Evolutionary conservation across 1,140 invertebrate species (phyloP).

Genomic region (Drosophila azteca): DNA sequence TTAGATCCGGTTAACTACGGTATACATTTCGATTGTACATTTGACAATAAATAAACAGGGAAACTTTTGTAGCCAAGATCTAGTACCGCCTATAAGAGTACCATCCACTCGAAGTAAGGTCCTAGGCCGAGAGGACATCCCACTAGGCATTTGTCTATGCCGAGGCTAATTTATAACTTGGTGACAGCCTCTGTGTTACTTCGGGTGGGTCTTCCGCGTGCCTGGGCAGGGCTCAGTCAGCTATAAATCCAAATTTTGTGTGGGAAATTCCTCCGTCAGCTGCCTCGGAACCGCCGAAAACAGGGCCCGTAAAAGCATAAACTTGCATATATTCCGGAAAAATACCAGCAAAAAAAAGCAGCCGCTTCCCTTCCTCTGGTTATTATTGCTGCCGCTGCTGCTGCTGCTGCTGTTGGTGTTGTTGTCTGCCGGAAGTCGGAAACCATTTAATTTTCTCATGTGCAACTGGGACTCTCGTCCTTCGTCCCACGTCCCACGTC

Average conservation of each 20-base stretch:
- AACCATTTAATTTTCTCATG: constrained; percentile 82
- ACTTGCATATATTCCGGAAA: constrained; percentile 65
- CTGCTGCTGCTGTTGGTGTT: constrained; percentile 29
- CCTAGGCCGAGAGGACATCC: constrained; percentile 16
- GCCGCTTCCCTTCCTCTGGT: constrained; percentile 46
- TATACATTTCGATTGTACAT: too few species aligned
- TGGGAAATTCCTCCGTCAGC: constrained; percentile 38
- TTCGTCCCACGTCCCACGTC: constrained; percentile 31
- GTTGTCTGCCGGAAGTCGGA: constrained; percentile 79
- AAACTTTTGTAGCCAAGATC: too few species aligned
- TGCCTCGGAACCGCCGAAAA: constrained; percentile 33
- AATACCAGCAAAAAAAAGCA: constrained; percentile 37
- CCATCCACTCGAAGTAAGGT: constrained; percentile 19
- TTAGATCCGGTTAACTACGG: too few species aligned
- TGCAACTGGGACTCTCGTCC: constrained; percentile 59
- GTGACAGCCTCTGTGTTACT: constrained; percentile 60
- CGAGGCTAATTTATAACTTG: constrained; percentile 59
- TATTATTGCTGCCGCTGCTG: constrained; percentile 53
- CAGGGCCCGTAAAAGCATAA: constrained; percentile 57
- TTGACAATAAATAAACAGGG: too few species aligned
- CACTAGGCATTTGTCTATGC: constrained; percentile 47
- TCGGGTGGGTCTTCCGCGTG: constrained; percentile 28
- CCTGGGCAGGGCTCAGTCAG: constrained; percentile 37
- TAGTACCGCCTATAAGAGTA: too few species aligned
- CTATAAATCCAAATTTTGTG: constrained; percentile 75